Base-by-base conservation (phyloP, 2,797 vertebrate species). In the Tangara arthus region DNA sequence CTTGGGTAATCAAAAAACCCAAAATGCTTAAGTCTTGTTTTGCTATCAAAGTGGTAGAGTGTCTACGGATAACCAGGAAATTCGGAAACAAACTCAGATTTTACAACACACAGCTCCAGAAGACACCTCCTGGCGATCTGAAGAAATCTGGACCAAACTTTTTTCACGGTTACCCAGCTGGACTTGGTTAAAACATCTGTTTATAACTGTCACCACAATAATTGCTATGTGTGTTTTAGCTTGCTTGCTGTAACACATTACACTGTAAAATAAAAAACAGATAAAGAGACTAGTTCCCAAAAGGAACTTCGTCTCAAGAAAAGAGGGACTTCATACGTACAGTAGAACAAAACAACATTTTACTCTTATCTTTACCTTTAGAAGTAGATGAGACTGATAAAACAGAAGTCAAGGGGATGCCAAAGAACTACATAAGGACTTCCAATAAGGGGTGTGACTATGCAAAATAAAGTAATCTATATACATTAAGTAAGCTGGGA, bases 121-220 rank as follows among this genome's bases (percentile, higher is more conserved):
- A 0, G 0, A 42, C 73, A 49, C 7, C 35, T 41, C 15, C 42
- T 32, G 26, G 6, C 10, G 27, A 70, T 63, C 8, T 49, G 49
- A 87, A 63, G 35, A 70, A 63, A 71, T 42, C 56, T 28, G 57
- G 42, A 56, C 32, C 32, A 56, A 63, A 56, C 15, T 49, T 27
- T 32, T 6, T 70, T 56, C 57, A 27, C 5, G 12, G 35, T 30
- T 41, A 70, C 34, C 18, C 35, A 70, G 21, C 30, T 78, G 73
- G 57, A 87, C 50, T 71, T 56, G 22, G 15, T 49, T 87, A 56
- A 70, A 87, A 78, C 8, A 42, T 63, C 26, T 55, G 32, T 42
- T 87, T 55, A 5, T 42, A 56, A 42, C 18, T 49, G 42, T 42
- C 15, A 22, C 12, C 21, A 41, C 12, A 55, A 16, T 35, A 70